Conservation (phyloP, 2,888 invertebrate genomes). For the Eupithecia subfuscata region DNA sequence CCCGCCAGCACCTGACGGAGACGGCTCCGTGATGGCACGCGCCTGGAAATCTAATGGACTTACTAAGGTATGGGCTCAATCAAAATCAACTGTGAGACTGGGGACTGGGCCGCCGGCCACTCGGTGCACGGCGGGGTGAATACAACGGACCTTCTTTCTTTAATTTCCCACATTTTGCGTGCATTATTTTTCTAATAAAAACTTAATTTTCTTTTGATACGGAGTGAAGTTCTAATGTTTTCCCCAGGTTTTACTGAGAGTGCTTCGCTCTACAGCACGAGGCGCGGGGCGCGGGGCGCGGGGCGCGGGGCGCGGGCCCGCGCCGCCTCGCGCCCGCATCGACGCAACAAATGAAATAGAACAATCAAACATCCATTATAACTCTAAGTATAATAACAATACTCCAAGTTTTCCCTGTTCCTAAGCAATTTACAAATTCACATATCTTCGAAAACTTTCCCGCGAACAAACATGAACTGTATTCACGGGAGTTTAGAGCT, state of each 20-base stretch:
- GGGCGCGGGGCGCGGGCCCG: too few species aligned
- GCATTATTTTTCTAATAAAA: too few species aligned
- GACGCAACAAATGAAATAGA: conserved; percentile 37
- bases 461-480: conserved; percentile 24
- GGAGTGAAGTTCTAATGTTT: too few species aligned
- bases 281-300: too few species aligned
- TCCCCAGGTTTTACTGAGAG: too few species aligned
- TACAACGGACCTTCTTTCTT: neutral
- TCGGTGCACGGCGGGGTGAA: too few species aligned
- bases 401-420: conserved; percentile 53
- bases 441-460: conserved; percentile 46
- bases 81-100: too few species aligned
- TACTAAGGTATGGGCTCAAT: neutral
- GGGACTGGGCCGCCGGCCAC: too few species aligned
- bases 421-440: conserved; percentile 53
- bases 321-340: conserved; percentile 7
- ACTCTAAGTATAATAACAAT: conserved; percentile 54
- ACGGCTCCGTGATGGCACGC: neutral
- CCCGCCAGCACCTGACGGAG: neutral
- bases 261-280: too few species aligned
- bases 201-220: too few species aligned
- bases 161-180: too few species aligned
- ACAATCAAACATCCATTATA: conserved; percentile 52
- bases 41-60: neutral
- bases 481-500: conserved; percentile 20